phyloP scores from a whole-genome alignment of 2,113 vertebrate species.

The Poecilia latipinna region DNA sequence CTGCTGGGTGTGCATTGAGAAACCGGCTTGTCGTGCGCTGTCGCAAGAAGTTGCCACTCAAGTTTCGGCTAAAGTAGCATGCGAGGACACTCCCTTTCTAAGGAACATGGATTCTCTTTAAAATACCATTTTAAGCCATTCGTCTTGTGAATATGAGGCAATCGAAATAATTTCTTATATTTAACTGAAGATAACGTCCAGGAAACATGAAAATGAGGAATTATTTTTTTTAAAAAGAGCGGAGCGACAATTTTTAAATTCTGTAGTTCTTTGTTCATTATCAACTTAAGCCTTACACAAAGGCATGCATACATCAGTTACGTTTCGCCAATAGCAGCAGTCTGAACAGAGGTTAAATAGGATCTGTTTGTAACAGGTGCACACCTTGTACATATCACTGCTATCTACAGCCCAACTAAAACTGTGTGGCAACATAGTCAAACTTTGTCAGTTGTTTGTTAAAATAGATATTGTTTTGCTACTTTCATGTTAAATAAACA shows the following conservation, averaged over 20 bases:
- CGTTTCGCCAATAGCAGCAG: neutral
- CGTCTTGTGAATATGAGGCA: neutral
- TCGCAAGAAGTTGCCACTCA: slow-evolving; percentile 83
- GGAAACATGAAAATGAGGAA: neutral
- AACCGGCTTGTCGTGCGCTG: slow-evolving; percentile 80
- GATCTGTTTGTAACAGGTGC: slow-evolving; percentile 61
- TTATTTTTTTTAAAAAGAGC: neutral
- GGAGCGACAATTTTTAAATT: neutral
- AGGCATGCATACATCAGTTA: neutral
- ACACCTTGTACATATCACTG: neutral
- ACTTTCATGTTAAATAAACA: neutral
- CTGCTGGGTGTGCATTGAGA: slow-evolving; percentile 49
- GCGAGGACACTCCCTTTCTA: slow-evolving; percentile 72
- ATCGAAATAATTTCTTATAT: neutral
- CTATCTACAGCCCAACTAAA: neutral
- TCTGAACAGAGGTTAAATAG: slow-evolving; percentile 3
- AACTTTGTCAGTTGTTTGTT: neutral
- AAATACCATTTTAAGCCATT: slow-evolving; percentile 2
- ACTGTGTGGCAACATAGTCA: neutral
- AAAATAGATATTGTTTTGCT: neutral
- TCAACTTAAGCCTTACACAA: neutral
- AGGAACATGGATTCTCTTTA: slow-evolving; percentile 37
- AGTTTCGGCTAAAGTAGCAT: slow-evolving; percentile 73
- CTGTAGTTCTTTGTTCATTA: neutral
- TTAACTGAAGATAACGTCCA: neutral